Conservation (phyloP, 1,140 invertebrate species). For the Schlechtendalia chinensis region DNA sequence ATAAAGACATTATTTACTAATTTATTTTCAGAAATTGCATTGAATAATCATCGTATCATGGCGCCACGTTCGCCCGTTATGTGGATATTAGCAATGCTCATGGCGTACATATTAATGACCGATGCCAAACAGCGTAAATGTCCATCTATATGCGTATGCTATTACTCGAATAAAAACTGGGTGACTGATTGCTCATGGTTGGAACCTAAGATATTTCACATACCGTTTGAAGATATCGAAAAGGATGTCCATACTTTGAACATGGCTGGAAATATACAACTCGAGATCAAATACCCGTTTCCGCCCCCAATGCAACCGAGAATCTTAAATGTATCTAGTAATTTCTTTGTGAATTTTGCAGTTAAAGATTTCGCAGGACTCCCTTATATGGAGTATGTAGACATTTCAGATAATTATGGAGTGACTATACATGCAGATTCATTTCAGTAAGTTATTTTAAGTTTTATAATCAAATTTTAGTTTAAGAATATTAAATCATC, state of each 20-base stretch:
- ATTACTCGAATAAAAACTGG: constrained; percentile 72
- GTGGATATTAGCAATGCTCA: neutral
- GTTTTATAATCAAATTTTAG: no score
- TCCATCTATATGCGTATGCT: constrained; percentile 70
- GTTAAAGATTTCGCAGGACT: constrained; percentile 64
- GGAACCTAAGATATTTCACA: constrained; percentile 68
- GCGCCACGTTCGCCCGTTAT: neutral
- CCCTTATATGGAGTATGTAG: constrained; percentile 68
- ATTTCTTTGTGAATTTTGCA: constrained; percentile 62
- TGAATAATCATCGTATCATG: neutral
- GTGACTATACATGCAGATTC: constrained; percentile 65
- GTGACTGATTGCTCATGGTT: constrained; percentile 67
- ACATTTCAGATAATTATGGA: constrained; percentile 68
- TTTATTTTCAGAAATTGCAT: no score
- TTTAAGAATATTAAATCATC: no score
- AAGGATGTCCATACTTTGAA: constrained; percentile 69
- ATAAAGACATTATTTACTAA: no score
- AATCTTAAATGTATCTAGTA: constrained; percentile 68
- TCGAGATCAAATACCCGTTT: constrained; percentile 60
- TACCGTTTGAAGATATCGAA: constrained; percentile 64
- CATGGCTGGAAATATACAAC: constrained; percentile 69
- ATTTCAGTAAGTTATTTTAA: constrained; percentile 63
- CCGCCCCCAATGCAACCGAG: constrained; percentile 67
- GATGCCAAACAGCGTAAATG: constrained; percentile 61
- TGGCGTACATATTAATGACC: neutral